These are phyloP conservation scores for Clusia tigrina DNA, from an alignment of 2,888 invertebrate genomes.

Conservation along the genomic window DNA sequence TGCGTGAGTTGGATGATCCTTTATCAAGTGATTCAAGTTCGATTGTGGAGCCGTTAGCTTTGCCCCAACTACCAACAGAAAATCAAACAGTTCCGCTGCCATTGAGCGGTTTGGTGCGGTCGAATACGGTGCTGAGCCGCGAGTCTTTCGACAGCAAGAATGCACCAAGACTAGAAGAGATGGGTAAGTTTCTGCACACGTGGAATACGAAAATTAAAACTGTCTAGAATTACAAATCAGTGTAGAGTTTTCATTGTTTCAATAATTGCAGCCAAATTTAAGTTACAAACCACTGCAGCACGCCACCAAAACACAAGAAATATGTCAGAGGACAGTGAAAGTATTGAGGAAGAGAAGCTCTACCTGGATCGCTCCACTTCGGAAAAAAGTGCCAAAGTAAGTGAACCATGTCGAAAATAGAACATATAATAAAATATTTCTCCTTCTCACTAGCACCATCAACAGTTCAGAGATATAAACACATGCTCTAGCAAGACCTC, in stretches of 20 bases:
- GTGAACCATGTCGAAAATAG: conserved; percentile 9
- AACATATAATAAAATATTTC: conserved; percentile 1
- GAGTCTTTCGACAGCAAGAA: conserved; percentile 52
- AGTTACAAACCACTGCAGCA: not conserved
- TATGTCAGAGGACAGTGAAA: conserved; percentile 64
- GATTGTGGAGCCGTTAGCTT: conserved; percentile 59
- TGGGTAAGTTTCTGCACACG: not conserved
- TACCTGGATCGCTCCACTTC: conserved; percentile 71
- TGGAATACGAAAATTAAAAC: too few relatives aligned
- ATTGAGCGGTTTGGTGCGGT: conserved; percentile 60
- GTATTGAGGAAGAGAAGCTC: conserved; percentile 73
- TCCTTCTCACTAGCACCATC: conserved; percentile 14
- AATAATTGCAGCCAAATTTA: conserved; percentile 7
- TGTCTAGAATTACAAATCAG: not conserved
- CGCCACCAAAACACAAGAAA: conserved; percentile 33
- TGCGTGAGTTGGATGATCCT: conserved; percentile 70
- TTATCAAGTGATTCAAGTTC: conserved; percentile 61
- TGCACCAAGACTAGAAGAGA: conserved; percentile 20
- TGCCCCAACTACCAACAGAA: conserved; percentile 62
- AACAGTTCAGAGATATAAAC: conserved; percentile 45
- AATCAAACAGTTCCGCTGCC: conserved; percentile 59
- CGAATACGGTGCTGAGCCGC: conserved; percentile 60
- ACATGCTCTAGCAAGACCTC: conserved; percentile 53
- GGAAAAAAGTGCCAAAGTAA: conserved; percentile 64
- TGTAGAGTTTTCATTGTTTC: too few relatives aligned